Conservation (phyloP, 2,113 vertebrate species). For the Oryzias curvinotus region DNA sequence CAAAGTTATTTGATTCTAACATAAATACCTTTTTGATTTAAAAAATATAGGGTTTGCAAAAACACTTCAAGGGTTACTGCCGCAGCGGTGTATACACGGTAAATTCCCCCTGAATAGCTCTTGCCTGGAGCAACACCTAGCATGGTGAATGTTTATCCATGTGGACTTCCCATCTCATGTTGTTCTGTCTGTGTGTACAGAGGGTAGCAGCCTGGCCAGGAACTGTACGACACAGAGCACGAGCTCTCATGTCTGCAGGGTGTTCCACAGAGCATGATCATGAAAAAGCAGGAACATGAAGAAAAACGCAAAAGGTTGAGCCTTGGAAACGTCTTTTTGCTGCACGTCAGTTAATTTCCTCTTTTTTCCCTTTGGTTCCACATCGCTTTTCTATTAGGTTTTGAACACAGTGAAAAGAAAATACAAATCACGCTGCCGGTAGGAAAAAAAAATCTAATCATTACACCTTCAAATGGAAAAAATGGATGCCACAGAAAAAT, state of each 20-base stretch:
- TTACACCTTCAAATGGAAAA: constrained; percentile 75
- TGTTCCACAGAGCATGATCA: constrained; percentile 70
- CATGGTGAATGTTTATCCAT: constrained; percentile 78
- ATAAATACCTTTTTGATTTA: constrained; percentile 30
- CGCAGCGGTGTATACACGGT: constrained; percentile 53
- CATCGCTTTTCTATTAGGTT: constrained; percentile 78
- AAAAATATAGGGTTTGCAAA: constrained; percentile 35
- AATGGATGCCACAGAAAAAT: constrained; percentile 74
- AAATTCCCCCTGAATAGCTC: constrained; percentile 61
- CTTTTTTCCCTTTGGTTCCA: constrained; percentile 65
- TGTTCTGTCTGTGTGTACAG: constrained; percentile 72
- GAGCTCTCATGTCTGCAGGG: constrained; percentile 76
- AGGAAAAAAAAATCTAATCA: constrained; percentile 80
- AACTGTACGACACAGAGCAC: constrained; percentile 69
- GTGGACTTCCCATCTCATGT: constrained; percentile 77
- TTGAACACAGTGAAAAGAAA: constrained; percentile 71
- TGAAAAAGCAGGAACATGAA: constrained; percentile 70
- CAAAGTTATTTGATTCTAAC: not conserved
- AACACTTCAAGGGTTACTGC: constrained; percentile 58
- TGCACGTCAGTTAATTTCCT: constrained; percentile 67
- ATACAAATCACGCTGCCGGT: constrained; percentile 75
- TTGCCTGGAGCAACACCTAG: constrained; percentile 75
- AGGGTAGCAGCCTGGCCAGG: constrained; percentile 65
- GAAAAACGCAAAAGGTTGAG: constrained; percentile 77
- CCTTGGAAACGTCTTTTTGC: constrained; percentile 66